A percentile compares a stretch with the other conserved stretches of the same genome.
These are phyloP conservation scores for Chloroceryle inda DNA, from an alignment of 2,797 vertebrate genomes.

Conservation along the genomic window DNA sequence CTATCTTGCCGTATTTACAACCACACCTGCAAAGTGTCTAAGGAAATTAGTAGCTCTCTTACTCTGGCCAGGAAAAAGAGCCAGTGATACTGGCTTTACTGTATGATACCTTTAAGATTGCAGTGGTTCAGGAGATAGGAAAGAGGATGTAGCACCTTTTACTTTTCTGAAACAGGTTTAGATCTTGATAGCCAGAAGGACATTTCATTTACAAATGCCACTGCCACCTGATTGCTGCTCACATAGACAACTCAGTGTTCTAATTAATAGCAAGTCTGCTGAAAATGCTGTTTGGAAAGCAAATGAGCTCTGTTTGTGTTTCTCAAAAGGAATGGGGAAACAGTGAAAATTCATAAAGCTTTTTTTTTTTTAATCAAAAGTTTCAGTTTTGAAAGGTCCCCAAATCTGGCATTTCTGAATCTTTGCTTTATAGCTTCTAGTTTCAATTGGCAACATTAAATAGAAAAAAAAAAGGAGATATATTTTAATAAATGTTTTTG, in stretches of 20 bases:
- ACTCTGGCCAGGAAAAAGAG: conserved; percentile 46
- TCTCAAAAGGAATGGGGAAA: background rate
- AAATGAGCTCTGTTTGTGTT: background rate
- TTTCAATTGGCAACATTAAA: background rate
- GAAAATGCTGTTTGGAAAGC: background rate
- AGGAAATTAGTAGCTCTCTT: conserved; percentile 38
- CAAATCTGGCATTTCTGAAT: background rate
- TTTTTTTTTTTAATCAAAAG: background rate
- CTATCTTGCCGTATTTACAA: background rate
- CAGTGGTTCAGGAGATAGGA: conserved; percentile 5
- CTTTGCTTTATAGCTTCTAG: background rate
- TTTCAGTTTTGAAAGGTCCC: background rate
- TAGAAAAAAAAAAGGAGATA: background rate
- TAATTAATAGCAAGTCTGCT: background rate
- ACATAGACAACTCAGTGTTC: background rate
- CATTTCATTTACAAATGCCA: background rate
- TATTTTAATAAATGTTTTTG: background rate
- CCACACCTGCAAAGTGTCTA: conserved; percentile 14
- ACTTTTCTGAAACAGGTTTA: conserved; percentile 42
- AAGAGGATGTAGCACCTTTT: conserved; percentile 50
- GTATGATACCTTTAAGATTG: background rate
- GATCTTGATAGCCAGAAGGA: background rate
- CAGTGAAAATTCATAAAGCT: background rate
- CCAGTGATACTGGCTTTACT: conserved; percentile 40
- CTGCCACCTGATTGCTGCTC: background rate